Evolutionary conservation across 2,113 vertebrate genomes (phyloP).

Genomic region (Steatornis caripensis): DNA sequence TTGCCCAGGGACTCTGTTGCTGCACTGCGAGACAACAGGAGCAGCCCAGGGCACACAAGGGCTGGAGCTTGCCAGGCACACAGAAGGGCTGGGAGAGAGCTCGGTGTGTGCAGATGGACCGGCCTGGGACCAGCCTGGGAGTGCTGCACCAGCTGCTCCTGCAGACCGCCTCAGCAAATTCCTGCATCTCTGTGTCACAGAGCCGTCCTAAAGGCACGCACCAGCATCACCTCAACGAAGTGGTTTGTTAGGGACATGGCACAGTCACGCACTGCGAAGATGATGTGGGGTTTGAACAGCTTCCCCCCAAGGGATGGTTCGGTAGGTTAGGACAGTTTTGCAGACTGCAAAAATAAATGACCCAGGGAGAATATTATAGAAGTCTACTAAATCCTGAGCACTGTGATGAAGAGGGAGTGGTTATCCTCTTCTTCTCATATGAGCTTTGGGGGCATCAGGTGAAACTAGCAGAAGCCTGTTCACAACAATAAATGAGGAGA

Average conservation of each 20-base stretch:
- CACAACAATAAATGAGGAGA: not conserved
- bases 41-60: not conserved
- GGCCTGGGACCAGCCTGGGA: too few species aligned
- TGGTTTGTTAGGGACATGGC: not conserved
- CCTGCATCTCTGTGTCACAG: not conserved
- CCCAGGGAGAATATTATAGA: not conserved
- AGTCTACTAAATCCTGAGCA: not conserved
- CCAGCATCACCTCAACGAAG: not conserved
- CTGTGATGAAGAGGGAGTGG: not conserved
- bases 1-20: not conserved
- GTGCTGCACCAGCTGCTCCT: not conserved
- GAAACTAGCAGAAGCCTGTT: not conserved
- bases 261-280: fast-evolving
- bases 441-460: not conserved
- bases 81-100: not conserved
- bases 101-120: fast-evolving
- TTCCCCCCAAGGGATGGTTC: not conserved
- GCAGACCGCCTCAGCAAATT: not conserved
- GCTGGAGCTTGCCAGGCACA: fast-evolving
- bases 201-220: not conserved
- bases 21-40: fast-evolving
- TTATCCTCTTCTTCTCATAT: not conserved
- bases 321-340: not conserved
- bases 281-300: not conserved
- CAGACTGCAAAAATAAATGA: not conserved